Evolutionary conservation across 2,797 vertebrate genomes (phyloP).

Genomic region (Emys orbicularis): DNA sequence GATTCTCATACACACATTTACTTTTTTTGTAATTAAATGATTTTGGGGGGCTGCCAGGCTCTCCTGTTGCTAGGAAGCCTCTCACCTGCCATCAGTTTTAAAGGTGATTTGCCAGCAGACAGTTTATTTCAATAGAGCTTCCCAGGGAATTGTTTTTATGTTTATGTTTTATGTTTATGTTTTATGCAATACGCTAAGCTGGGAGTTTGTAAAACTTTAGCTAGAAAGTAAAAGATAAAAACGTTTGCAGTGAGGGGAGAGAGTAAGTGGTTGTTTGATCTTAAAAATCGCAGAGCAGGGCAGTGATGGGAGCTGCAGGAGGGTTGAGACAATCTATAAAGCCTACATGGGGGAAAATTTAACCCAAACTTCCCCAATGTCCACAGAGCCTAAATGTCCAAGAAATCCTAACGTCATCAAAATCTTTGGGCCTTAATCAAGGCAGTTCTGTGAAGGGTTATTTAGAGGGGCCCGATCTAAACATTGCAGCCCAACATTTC

Average conservation of each 20-base stretch:
- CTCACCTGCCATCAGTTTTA: background rate
- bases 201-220: background rate
- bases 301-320: background rate
- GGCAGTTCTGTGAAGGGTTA: background rate
- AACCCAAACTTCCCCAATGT: background rate
- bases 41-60: background rate
- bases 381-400: background rate
- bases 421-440: background rate
- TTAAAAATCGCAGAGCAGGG: background rate
- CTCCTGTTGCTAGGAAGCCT: background rate
- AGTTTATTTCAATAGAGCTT: background rate
- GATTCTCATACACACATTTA: background rate
- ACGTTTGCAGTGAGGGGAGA: background rate
- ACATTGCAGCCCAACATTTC: background rate
- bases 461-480: background rate
- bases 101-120: background rate
- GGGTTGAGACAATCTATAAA: background rate
- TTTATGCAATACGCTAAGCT: accelerated
- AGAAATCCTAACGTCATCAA: background rate
- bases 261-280: background rate
- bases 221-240: background rate
- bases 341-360: background rate
- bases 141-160: background rate
- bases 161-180: background rate
- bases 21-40: background rate